These are phyloP conservation scores for Acinonyx jubatus DNA, from an alignment of 2,113 vertebrate species.

Conservation along the genomic window DNA sequence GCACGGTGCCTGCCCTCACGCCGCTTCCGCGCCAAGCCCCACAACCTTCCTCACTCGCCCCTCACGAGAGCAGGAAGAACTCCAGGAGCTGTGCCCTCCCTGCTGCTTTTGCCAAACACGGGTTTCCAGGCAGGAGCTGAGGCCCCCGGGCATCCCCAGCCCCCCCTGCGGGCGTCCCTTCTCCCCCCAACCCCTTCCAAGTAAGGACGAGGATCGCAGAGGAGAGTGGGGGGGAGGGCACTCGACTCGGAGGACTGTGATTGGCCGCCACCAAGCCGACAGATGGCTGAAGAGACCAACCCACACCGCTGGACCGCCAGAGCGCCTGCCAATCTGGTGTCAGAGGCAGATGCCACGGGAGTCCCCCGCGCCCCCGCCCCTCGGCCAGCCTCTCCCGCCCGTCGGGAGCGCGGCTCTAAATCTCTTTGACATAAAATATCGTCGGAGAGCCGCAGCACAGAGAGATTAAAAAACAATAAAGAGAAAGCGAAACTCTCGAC, in stretches of 20 bases:
- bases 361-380: background rate
- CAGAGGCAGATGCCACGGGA: background rate
- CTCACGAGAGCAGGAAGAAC: background rate
- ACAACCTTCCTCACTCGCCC: background rate
- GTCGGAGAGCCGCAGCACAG: slow-evolving; percentile 81
- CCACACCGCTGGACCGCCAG: background rate
- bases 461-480: slow-evolving; percentile 93
- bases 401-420: slow-evolving; percentile 77
- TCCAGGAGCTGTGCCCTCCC: background rate
- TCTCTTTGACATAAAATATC: slow-evolving; percentile 85
- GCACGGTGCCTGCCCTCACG: background rate
- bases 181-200: background rate
- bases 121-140: background rate
- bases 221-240: background rate
- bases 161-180: background rate
- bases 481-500: slow-evolving; percentile 87
- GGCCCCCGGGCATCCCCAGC: background rate
- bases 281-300: slow-evolving; percentile 56
- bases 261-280: slow-evolving; percentile 53
- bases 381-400: background rate
- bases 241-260: background rate
- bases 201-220: background rate
- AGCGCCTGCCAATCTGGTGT: background rate
- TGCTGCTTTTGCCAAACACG: background rate
- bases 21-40: background rate